Percentiles rank a stretch among this genome's conserved stretches.
Evolutionary conservation across 2,888 invertebrate genomes (phyloP).

Genomic region (Callosobruchus maculatus): DNA sequence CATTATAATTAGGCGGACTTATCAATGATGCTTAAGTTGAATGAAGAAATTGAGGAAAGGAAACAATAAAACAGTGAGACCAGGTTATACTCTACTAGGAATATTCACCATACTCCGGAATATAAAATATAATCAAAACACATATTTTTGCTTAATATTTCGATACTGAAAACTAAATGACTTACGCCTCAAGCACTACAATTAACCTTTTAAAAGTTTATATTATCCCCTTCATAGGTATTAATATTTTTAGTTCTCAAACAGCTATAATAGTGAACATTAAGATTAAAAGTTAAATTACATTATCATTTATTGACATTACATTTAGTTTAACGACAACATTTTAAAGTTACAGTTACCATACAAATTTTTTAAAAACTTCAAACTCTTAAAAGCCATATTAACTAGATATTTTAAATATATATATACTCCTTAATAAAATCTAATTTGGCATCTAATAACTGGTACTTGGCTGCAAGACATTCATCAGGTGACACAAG

Average conservation of each 20-base stretch:
- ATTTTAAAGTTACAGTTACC: slow-evolving; percentile 19
- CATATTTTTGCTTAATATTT: neutral
- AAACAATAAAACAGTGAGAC: too few species aligned
- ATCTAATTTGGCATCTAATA: neutral
- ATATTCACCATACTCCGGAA: neutral
- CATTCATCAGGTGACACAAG: neutral
- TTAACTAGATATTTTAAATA: neutral
- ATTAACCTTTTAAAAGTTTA: neutral
- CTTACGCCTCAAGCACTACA: neutral
- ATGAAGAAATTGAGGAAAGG: too few species aligned
- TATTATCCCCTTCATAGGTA: neutral
- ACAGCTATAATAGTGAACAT: neutral
- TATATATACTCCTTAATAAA: neutral
- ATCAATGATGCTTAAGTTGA: neutral
- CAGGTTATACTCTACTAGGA: too few species aligned
- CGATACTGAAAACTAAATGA: neutral
- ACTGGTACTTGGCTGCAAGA: neutral
- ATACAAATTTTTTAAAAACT: slow-evolving; percentile 18
- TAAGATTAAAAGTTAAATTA: neutral
- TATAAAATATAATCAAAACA: neutral
- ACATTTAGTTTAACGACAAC: neutral
- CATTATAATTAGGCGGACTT: too few species aligned
- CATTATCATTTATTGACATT: neutral
- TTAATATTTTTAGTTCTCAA: neutral
- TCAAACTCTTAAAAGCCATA: slow-evolving; percentile 19